Percentiles rank a stretch among this genome's conserved stretches.
Evolutionary conservation across 2,113 vertebrate genomes (phyloP).

Genomic region (Upupa epops): DNA sequence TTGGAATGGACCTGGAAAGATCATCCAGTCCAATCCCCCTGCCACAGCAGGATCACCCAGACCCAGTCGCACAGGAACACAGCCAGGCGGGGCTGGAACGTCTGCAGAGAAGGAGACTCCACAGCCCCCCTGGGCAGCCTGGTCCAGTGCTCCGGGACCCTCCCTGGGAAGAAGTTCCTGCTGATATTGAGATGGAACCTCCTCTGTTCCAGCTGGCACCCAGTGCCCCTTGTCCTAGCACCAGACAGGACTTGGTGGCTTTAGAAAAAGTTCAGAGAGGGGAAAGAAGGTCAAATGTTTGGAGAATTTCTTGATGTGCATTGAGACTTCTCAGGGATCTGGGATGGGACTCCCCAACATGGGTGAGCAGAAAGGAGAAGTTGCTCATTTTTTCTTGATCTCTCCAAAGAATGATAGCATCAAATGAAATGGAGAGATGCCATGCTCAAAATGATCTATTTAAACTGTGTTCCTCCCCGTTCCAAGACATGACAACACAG

Average conservation of each 20-base stretch:
- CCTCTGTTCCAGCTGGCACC: too few relatives aligned
- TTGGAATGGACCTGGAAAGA: too few relatives aligned
- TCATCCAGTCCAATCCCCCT: too few relatives aligned
- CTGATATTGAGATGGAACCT: too few relatives aligned
- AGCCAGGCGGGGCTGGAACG: too few relatives aligned
- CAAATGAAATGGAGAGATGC: not conserved
- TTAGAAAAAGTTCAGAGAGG: not conserved
- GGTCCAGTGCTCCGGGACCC: too few relatives aligned
- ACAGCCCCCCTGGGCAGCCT: too few relatives aligned
- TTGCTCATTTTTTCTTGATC: not conserved
- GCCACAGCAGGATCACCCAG: too few relatives aligned
- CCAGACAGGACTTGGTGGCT: not conserved
- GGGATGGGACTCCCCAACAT: not conserved
- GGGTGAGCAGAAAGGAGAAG: not conserved
- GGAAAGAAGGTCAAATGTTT: not conserved
- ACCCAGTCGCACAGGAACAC: too few relatives aligned
- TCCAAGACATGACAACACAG: not conserved
- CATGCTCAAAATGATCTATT: not conserved
- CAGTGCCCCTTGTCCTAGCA: too few relatives aligned
- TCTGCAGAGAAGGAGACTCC: too few relatives aligned
- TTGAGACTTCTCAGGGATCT: not conserved
- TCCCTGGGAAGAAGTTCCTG: too few relatives aligned
- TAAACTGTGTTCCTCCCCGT: not conserved
- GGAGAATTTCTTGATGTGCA: not conserved
- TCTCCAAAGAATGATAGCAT: not conserved